Conservation (phyloP, 2,888 invertebrate genomes). For the Hyppa rectilinea region DNA sequence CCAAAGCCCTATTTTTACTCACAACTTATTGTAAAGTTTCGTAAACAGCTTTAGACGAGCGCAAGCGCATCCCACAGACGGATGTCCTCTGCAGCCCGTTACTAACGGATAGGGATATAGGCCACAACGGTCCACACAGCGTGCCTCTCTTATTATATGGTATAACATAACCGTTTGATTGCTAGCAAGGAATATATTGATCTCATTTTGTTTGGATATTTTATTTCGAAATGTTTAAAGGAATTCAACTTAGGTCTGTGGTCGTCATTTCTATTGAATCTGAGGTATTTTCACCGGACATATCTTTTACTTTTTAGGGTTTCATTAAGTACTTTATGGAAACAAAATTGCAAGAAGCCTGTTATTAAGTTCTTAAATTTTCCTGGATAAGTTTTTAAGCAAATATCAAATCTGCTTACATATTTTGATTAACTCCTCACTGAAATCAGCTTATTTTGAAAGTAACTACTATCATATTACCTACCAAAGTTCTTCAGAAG, state of each 20-base stretch:
- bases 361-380: background rate
- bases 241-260: background rate
- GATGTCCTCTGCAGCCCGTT: conserved; percentile 79
- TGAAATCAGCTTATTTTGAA: background rate
- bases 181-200: conserved; percentile 20
- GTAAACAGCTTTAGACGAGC: conserved; percentile 37
- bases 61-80: conserved; percentile 66
- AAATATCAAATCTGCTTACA: background rate
- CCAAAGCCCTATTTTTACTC: conserved; percentile 21
- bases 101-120: conserved; percentile 78
- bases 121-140: conserved; percentile 72
- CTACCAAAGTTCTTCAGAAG: background rate
- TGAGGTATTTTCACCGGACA: background rate
- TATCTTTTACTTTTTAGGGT: background rate
- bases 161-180: conserved; percentile 58
- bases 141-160: conserved; percentile 57
- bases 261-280: background rate
- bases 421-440: background rate
- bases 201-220: conserved; percentile 10
- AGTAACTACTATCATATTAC: background rate
- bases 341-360: background rate
- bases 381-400: background rate
- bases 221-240: background rate
- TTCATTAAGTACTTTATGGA: background rate
- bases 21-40: conserved; percentile 36